Conservation (phyloP, 2,888 invertebrate genomes). For the Eudemis profundana region DNA sequence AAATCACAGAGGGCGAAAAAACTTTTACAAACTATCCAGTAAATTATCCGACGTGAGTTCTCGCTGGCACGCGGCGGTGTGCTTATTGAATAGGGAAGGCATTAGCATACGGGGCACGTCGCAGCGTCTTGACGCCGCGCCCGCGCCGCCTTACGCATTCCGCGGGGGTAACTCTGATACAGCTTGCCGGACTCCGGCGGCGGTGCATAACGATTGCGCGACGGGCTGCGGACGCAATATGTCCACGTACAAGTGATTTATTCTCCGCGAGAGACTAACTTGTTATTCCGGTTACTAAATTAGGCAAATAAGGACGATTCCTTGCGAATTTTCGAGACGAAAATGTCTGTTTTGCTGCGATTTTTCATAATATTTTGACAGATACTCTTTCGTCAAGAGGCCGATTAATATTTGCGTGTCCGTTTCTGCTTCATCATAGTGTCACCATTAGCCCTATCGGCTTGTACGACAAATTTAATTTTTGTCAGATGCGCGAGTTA, state of each 20-base stretch:
- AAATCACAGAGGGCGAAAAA: conserved; percentile 85
- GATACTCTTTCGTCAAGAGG: conserved; percentile 30
- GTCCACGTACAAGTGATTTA: conserved; percentile 41
- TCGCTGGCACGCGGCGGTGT: conserved; percentile 83
- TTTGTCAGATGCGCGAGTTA: conserved; percentile 83
- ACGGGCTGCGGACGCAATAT: conserved; percentile 39
- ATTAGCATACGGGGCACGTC: conserved; percentile 84
- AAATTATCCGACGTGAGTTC: conserved; percentile 85
- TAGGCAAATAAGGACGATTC: conserved; percentile 27
- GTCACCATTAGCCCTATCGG: conserved; percentile 80
- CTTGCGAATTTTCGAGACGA: neutral
- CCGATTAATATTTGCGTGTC: conserved; percentile 57
- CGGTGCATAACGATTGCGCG: conserved; percentile 36
- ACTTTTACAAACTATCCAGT: conserved; percentile 86
- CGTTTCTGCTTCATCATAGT: conserved; percentile 74
- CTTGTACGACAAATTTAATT: conserved; percentile 84
- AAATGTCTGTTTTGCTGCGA: conserved; percentile 2
- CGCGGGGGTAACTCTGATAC: conserved; percentile 41
- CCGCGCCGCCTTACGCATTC: conserved; percentile 43
- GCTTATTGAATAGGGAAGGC: conserved; percentile 83
- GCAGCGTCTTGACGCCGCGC: conserved; percentile 64
- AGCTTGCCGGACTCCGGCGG: conserved; percentile 33
- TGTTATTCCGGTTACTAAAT: conserved; percentile 35
- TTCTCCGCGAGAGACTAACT: conserved; percentile 32
- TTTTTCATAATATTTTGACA: conserved; percentile 16